These are phyloP conservation scores for Drosophila planitibia DNA, from an alignment of 2,888 invertebrate genomes.

Conservation along the genomic window DNA sequence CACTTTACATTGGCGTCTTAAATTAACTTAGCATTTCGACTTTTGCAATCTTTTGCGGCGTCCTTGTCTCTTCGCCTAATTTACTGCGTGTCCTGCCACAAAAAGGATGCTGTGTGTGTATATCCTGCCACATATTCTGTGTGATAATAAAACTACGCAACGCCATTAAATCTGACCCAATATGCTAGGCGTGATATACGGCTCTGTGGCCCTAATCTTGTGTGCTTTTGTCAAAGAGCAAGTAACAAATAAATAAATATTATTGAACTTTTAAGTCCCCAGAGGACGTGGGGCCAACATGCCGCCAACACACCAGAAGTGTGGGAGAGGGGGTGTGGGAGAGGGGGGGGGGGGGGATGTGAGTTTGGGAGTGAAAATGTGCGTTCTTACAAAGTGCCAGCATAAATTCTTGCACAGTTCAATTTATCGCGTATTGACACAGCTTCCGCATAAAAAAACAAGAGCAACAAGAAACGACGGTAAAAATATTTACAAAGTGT, in stretches of 20 bases:
- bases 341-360: too few relatives aligned
- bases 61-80: conserved; percentile 38
- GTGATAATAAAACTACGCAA: conserved; percentile 61
- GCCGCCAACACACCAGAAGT: conserved; percentile 12
- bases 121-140: conserved; percentile 28
- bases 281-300: conserved; percentile 30
- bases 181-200: conserved; percentile 73
- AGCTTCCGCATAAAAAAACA: conserved; percentile 55
- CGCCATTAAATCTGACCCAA: conserved; percentile 68
- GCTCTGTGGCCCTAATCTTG: conserved; percentile 63
- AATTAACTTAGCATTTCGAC: conserved; percentile 61
- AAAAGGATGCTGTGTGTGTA: conserved; percentile 22
- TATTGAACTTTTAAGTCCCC: conserved; percentile 78
- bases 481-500: conserved; percentile 76
- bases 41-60: conserved; percentile 51
- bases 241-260: conserved; percentile 79
- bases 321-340: background rate
- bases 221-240: conserved; percentile 76
- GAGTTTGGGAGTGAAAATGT: conserved; percentile 30
- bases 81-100: conserved; percentile 52
- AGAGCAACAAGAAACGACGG: conserved; percentile 40
- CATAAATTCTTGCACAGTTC: conserved; percentile 78
- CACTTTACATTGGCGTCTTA: conserved; percentile 60
- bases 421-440: conserved; percentile 78
- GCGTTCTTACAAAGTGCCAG: conserved; percentile 64